Evolutionary conservation across 1,140 invertebrate species (phyloP), one percentile per base, ranked within the genome.

Genomic region (Scaptodrosophila lebanonensis): DNA sequence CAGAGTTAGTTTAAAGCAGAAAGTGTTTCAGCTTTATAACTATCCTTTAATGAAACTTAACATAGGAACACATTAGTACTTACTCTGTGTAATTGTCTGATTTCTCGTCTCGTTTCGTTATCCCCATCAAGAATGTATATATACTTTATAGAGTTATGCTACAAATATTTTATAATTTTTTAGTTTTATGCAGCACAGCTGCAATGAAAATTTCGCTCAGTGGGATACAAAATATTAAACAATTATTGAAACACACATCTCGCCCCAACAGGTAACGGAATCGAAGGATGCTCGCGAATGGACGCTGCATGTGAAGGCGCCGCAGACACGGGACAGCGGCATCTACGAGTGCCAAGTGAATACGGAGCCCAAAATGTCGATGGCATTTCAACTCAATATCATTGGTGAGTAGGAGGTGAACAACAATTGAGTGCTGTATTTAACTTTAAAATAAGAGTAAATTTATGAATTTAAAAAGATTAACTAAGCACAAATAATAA

Each of bases 321-420:
- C 95, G 1, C 93, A 95, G 85, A 88, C 92, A 53, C 89, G 93
- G 68, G 95, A 97, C 87, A 92, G 92, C 8, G 95, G 95, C 32
- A 91, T 95, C 52, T 86, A 97, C 89, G 95, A 97, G 88, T 97
- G 95, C 86, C 95, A 97, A 89, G 93, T 97, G 69, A 96, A 95
- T 88, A 96, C 95, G 0, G 94, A 95, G 86, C 95, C 95, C 27
- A 95, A 96, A 89, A 95, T 95, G 91, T 95, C 94, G 45, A 90
- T 95, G 76, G 94, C 94, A 64, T 95, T 95, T 86, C 92, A 91
- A 68, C 90, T 97, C 51, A 94, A 94, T 88, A 93, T 96, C 43
- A 92, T 96, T 67, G 94, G 95, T 96, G 88, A 95, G 95, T 91
- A 17, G n/a, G n/a, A n/a, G n/a, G n/a, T n/a, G 40, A 8, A 12